Evolutionary conservation across 2,888 invertebrate genomes (phyloP).

Genomic region (Xanthia togata): DNA sequence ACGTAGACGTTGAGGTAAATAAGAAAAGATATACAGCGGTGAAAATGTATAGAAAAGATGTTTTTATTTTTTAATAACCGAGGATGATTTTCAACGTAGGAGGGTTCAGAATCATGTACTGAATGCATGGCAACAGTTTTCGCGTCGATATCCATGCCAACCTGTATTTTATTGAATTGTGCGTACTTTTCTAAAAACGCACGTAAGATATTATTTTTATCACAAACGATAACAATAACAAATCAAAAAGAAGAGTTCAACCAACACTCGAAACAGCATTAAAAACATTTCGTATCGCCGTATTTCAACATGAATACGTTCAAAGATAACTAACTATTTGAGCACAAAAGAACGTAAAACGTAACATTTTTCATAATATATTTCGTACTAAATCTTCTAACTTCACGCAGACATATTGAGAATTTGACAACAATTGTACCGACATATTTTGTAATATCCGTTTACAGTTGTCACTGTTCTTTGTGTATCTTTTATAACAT

Average conservation of each 20-base stretch:
- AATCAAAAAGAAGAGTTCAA: background rate
- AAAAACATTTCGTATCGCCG: slow-evolving; percentile 10
- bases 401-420: slow-evolving; percentile 43
- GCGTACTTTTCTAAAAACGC: too few relatives aligned
- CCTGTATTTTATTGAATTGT: too few relatives aligned
- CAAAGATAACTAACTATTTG: slow-evolving; percentile 37
- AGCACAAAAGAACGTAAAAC: slow-evolving; percentile 38
- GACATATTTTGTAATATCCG: slow-evolving; percentile 67
- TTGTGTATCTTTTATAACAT: slow-evolving; percentile 34
- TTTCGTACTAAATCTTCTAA: slow-evolving; percentile 48
- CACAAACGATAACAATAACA: too few relatives aligned
- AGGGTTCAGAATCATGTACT: too few relatives aligned
- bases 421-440: slow-evolving; percentile 49
- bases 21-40: background rate
- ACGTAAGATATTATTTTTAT: too few relatives aligned
- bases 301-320: slow-evolving; percentile 31
- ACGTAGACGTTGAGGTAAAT: background rate
- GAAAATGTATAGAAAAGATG: too few relatives aligned
- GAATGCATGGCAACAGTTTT: too few relatives aligned
- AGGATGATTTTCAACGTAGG: too few relatives aligned
- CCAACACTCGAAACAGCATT: slow-evolving; percentile 7
- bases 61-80: too few relatives aligned
- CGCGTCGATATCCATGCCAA: too few relatives aligned
- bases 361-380: slow-evolving; percentile 49
- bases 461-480: slow-evolving; percentile 54